phyloP scores from a whole-genome alignment of 2,113 vertebrate genomes.

The Lophochroa leadbeateri region DNA sequence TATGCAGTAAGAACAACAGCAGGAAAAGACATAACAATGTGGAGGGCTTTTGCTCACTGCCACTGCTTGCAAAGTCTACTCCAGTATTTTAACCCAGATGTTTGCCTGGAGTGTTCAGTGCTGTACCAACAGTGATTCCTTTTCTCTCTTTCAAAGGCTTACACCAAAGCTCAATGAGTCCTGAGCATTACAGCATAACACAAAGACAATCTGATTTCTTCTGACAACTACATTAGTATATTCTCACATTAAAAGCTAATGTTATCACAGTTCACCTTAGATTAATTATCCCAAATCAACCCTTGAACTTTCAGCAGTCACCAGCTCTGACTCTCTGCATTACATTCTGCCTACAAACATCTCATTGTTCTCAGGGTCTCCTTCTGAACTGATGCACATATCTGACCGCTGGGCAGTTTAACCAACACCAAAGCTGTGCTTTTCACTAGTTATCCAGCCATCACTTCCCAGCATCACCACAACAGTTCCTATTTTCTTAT shows the following conservation, averaged over 20 bases:
- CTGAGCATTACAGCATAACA: not conserved
- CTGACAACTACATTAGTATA: not conserved
- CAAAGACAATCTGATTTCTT: not conserved
- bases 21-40: not conserved
- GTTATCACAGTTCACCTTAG: not conserved
- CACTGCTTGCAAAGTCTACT: not conserved
- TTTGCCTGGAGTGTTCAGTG: not conserved
- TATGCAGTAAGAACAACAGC: not conserved
- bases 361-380: not conserved
- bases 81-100: not conserved
- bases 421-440: not conserved
- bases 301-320: not conserved
- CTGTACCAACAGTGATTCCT: not conserved
- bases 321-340: not conserved
- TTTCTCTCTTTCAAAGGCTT: not conserved
- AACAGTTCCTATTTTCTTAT: not conserved
- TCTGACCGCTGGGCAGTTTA: fast-evolving
- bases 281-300: not conserved
- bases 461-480: not conserved
- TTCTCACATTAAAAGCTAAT: not conserved
- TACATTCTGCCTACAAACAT: not conserved
- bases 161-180: not conserved
- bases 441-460: not conserved
- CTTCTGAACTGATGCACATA: not conserved
- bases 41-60: not conserved